phyloP scores from a whole-genome alignment of 2,113 vertebrate genomes.

The Pseudolaguvia tuberculata region DNA sequence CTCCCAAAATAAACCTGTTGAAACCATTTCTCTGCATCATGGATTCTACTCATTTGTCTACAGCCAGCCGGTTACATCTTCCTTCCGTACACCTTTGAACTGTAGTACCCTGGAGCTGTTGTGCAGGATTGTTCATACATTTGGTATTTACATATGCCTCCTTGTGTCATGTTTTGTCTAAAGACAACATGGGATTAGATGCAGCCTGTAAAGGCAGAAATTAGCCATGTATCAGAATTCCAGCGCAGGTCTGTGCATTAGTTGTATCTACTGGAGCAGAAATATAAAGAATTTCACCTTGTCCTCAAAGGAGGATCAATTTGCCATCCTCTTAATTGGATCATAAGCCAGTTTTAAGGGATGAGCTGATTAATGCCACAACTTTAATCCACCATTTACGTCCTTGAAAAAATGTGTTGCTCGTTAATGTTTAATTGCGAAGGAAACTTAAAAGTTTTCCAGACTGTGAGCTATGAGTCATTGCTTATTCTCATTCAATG shows the following conservation, averaged over 20 bases:
- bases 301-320: conserved; percentile 16
- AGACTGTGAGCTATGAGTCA: conserved; percentile 30
- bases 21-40: too few relatives aligned
- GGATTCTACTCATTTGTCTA: too few relatives aligned
- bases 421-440: conserved; percentile 40
- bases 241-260: background rate
- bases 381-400: conserved; percentile 4
- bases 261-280: background rate
- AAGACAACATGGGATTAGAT: conserved; percentile 26
- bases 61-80: too few relatives aligned
- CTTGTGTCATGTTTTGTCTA: conserved; percentile 22
- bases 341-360: background rate
- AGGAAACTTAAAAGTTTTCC: conserved; percentile 24
- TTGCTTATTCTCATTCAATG: conserved; percentile 42
- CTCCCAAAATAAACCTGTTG: too few relatives aligned
- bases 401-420: background rate
- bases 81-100: background rate
- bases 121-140: conserved; percentile 19
- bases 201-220: background rate
- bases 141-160: conserved; percentile 30
- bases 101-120: conserved; percentile 15
- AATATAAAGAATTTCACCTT: conserved; percentile 6
- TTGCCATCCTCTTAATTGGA: background rate
- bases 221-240: conserved; percentile 2
- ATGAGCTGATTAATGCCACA: background rate